phyloP scores from a whole-genome alignment of 1,140 invertebrate species.

The Aplysia californica region DNA sequence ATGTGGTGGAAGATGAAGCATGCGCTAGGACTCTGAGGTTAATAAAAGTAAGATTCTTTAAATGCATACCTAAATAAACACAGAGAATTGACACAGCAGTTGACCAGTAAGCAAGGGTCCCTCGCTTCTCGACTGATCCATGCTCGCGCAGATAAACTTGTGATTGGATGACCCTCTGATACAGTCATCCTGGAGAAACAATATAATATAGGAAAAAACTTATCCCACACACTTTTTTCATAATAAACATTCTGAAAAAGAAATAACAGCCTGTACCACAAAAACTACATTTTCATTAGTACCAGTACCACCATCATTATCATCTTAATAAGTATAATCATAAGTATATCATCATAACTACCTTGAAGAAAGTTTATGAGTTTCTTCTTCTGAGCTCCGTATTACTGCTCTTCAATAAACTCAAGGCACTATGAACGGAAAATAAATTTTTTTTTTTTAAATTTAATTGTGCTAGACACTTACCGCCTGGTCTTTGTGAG shows the following conservation, averaged over 20 bases:
- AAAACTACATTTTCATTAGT: no score
- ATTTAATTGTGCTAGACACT: no score
- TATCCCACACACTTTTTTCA: no score
- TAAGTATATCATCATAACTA: not conserved
- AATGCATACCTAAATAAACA: conserved; percentile 73
- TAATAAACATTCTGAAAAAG: no score
- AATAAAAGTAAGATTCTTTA: no score
- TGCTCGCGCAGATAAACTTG: conserved; percentile 82
- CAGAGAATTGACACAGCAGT: conserved; percentile 81
- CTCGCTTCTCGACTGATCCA: conserved; percentile 83
- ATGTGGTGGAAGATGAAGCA: no score
- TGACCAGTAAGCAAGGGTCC: conserved; percentile 83
- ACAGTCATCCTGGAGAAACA: conserved; percentile 55
- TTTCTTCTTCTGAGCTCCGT: not conserved
- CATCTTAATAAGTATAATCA: not conserved
- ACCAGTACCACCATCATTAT: no score
- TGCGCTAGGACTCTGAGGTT: no score
- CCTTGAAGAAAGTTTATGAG: not conserved
- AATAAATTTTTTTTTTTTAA: conserved; percentile 25
- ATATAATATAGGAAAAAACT: no score
- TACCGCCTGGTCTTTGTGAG: conserved; percentile 75
- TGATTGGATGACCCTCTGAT: conserved; percentile 75
- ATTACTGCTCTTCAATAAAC: conserved; percentile 4
- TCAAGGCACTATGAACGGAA: no score
- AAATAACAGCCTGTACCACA: no score